These are phyloP conservation scores for Orchestia grillus DNA, from an alignment of 1,140 invertebrate species.

Conservation along the genomic window DNA sequence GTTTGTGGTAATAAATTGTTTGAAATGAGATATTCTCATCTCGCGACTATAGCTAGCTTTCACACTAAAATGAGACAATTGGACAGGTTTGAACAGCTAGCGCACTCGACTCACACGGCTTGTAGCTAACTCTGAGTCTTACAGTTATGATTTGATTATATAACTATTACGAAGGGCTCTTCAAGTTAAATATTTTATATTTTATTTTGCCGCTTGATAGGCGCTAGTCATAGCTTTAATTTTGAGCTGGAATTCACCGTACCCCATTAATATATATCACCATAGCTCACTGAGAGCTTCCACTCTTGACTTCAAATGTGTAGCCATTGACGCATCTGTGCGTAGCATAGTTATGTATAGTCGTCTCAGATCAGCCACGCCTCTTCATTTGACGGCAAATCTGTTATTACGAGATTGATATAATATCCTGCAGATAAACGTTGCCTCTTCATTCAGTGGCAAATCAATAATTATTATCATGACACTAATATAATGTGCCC, in stretches of 20 bases:
- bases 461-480: background rate
- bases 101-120: background rate
- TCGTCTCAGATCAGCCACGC: background rate
- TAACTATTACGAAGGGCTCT: background rate
- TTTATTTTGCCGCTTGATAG: background rate
- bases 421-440: background rate
- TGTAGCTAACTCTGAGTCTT: background rate
- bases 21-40: no score
- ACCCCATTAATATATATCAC: background rate
- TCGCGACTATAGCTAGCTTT: background rate
- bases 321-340: background rate
- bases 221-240: background rate
- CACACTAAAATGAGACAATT: background rate
- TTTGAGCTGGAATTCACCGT: background rate
- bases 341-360: background rate
- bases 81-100: background rate
- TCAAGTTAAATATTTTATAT: background rate
- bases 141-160: no score
- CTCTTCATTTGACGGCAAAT: no score
- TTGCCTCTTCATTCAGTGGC: no score
- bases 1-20: no score
- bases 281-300: background rate
- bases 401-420: background rate
- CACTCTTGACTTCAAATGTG: background rate
- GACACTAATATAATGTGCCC: background rate